phyloP scores from a whole-genome alignment of 2,888 invertebrate genomes.

The Lasioglossum calceatum region DNA sequence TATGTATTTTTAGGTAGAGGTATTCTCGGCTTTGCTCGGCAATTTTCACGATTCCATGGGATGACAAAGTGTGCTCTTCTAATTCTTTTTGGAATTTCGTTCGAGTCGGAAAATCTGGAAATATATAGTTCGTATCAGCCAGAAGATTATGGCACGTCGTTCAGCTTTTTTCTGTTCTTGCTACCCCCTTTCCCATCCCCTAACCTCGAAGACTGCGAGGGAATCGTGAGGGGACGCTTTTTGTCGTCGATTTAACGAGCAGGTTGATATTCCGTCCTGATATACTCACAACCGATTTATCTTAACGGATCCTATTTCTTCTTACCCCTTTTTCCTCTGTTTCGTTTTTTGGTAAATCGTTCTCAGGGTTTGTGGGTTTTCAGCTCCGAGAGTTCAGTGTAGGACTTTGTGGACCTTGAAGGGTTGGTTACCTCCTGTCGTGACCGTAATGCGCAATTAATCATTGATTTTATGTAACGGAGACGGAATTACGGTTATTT shows the following conservation, averaged over 20 bases:
- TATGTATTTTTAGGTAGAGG: not conserved
- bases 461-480: not conserved
- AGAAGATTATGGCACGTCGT: not conserved
- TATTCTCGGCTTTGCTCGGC: not conserved
- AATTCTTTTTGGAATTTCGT: not conserved
- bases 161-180: not conserved
- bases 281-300: not conserved
- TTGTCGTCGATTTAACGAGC: slow-evolving; percentile 12
- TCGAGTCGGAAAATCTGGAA: not conserved
- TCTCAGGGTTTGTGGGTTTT: not conserved
- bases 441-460: not conserved
- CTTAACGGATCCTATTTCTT: not conserved
- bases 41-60: not conserved
- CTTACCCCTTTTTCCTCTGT: not conserved
- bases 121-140: not conserved
- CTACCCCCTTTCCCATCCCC: not conserved
- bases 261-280: slow-evolving; percentile 2
- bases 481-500: slow-evolving; percentile 7
- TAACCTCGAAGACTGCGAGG: not conserved
- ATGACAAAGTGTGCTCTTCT: not conserved
- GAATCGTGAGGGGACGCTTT: not conserved
- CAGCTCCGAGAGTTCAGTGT: not conserved
- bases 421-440: not conserved
- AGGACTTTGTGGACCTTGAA: not conserved
- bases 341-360: not conserved